Evolutionary conservation across 2,888 invertebrate species (phyloP), one percentile per base, ranked within the genome.

Genomic region (Ditylenchus weischeri): DNA sequence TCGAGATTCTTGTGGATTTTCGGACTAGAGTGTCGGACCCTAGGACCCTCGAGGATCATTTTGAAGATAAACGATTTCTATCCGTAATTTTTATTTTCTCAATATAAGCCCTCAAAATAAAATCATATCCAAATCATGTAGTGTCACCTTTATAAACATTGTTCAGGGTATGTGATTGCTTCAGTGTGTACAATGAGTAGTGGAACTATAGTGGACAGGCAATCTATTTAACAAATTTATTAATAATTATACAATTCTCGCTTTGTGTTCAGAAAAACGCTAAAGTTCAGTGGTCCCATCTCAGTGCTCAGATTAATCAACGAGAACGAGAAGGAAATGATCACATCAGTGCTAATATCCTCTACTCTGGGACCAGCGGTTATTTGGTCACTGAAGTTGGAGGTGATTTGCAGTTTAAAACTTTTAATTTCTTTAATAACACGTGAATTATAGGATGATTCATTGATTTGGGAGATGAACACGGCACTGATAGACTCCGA

Each of bases 221-320:
- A 68, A 50, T 11, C 4, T 35, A 62, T 10, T 21, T 21, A 59
- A 11, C 43, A 10, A 10, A n/a, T n/a, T 47, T 58, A 13, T 36
- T 35, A 61, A 35, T 61, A 69, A 36, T n/a, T 57, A 21, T 43
- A 38, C 23, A 50, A 38, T 19, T 36, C 59, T 36, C n/a, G 19
- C 13, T 21, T 23, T 11, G 15, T 69, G 47, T 38, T 69, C 23
- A 69, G 73, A 19, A 74, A 75, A 61, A 61, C 66, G 19, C 36
- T 72, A 36, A 72, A 72, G 57, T 72, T 67, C 61, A 66, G 59
- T 51, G 67, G 67, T 15, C 74, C 74, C 13, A 67, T 72, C 13
- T 63, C 66, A 4, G 67, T 72, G 35, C 54, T 74, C 23, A 60
- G 64, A 38, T 43, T 74, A n/a, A 62, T 74, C 36, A 59, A 62